Evolutionary conservation across 2,888 invertebrate species (phyloP), one percentile per base, ranked within the genome.

Genomic region (Apomyelois bistriatella): DNA sequence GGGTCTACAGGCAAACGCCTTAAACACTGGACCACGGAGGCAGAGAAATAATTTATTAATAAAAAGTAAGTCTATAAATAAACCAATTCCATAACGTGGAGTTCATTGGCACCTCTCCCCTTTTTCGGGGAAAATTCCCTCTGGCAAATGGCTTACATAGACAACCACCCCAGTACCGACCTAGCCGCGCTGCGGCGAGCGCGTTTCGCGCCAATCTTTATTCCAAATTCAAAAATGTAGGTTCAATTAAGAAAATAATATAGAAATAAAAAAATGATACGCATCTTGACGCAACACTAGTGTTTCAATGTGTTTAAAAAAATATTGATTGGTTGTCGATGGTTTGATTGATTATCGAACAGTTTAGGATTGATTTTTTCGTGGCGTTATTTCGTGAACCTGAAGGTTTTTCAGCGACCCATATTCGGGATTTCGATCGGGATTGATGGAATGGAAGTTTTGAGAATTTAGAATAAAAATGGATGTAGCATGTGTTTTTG

Each of bases 141-240:
- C 64, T 65, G 67, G 52, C 56, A 60, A 57, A 52, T 52, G 53
- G 55, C 62, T 62, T 58, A 63, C 62, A 62, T 62, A 55, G 54
- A 58, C 55, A 62, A 63, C 66, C 46, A 58, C 64, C 64, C 70
- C 77, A 88, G 88, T 88, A 71, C 73, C 59, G 68, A 59, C 60
- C 60, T 58, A 64, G 83, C 86, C 86, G 85, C 85, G 68, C 58
- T 65, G 84, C 85, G 85, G 87, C 74, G 28, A 62, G 79, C 84
- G 77, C 87, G 85, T 77, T 53, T 66, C 61, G 76, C 79, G 71
- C 73, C 61, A 53, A 52, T 54, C 54, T 63, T 61, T 60, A 69
- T 62, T 61, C 64, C 57, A 59, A 55, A 64, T 32, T 46, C 15
- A 32, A 46, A 46, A 43, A 46, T 32, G 40, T 40, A 16, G 16